These are phyloP conservation scores for Diadema setosum DNA, from an alignment of 35 echinoderm and acorn worm species.

Conservation along the genomic window DNA sequence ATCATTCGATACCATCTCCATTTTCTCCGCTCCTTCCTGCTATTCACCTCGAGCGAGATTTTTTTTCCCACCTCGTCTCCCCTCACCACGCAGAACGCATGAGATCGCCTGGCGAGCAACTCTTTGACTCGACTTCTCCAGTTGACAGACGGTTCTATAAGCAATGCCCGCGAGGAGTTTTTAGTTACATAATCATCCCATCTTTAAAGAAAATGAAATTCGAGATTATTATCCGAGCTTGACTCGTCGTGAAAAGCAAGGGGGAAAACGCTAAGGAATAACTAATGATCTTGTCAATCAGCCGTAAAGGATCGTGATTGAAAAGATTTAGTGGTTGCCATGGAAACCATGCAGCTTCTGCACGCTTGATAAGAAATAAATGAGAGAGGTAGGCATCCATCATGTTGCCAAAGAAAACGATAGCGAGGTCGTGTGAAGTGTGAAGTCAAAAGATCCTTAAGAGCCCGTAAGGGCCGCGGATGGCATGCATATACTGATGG, in stretches of 20 bases:
- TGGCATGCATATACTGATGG: too few species aligned
- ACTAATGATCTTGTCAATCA: neutral
- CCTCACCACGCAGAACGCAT: too few species aligned
- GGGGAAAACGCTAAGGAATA: neutral
- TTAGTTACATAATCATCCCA: neutral
- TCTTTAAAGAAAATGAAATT: neutral
- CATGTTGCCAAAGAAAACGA: too few species aligned
- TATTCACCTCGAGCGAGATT: neutral
- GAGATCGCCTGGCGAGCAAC: too few species aligned
- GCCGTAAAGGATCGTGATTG: neutral
- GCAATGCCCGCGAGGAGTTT: neutral
- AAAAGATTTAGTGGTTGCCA: neutral
- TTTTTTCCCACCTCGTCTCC: neutral
- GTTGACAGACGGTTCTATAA: neutral
- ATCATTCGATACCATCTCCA: neutral
- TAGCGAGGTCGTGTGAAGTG: too few species aligned
- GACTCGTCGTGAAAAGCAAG: neutral
- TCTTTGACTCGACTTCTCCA: neutral
- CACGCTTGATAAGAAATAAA: neutral
- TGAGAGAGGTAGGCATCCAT: neutral
- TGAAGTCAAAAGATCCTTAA: too few species aligned
- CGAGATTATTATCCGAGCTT: neutral
- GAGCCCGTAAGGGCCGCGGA: too few species aligned
- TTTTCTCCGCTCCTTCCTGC: neutral
- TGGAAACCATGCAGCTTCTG: neutral